Percentiles rank a stretch among this genome's conserved stretches.
These are phyloP conservation scores for Hirudo medicinalis DNA, from an alignment of 1,140 invertebrate species.

Conservation along the genomic window DNA sequence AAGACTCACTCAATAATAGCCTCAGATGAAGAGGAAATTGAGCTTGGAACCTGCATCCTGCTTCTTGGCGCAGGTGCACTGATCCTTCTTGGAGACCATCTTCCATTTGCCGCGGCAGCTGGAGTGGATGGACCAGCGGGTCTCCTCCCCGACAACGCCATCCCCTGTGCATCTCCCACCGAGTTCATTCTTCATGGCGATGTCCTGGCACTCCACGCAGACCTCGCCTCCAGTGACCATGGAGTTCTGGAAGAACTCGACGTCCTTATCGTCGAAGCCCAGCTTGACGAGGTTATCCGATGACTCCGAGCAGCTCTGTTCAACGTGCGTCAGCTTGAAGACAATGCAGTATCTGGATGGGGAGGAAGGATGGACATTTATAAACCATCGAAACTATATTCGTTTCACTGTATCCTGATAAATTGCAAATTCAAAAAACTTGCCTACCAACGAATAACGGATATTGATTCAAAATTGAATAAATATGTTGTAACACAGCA, in stretches of 20 bases:
- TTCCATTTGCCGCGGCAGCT: conserved; percentile 37
- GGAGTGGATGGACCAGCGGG: conserved; percentile 34
- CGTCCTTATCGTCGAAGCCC: background rate
- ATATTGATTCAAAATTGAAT: too few species aligned
- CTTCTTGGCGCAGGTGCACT: conserved; percentile 25
- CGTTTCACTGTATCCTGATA: background rate
- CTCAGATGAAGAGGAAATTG: conserved; percentile 8
- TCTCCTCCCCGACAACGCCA: conserved; percentile 29
- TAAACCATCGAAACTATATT: background rate
- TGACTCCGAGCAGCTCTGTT: background rate
- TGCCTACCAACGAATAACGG: too few species aligned
- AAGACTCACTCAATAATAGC: background rate
- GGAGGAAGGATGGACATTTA: background rate
- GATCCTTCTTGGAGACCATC: conserved; percentile 27
- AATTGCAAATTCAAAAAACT: too few species aligned
- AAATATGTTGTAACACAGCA: too few species aligned
- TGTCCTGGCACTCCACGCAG: conserved; percentile 37
- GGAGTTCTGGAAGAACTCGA: background rate
- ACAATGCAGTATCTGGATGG: background rate
- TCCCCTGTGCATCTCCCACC: conserved; percentile 35
- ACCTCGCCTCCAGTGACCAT: conserved; percentile 25
- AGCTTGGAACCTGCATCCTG: background rate
- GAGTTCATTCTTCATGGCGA: conserved; percentile 34
- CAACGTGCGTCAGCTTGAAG: background rate
- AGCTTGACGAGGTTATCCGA: background rate